Base-by-base conservation (phyloP, 2,888 invertebrate species). In the Volucella inflata region DNA sequence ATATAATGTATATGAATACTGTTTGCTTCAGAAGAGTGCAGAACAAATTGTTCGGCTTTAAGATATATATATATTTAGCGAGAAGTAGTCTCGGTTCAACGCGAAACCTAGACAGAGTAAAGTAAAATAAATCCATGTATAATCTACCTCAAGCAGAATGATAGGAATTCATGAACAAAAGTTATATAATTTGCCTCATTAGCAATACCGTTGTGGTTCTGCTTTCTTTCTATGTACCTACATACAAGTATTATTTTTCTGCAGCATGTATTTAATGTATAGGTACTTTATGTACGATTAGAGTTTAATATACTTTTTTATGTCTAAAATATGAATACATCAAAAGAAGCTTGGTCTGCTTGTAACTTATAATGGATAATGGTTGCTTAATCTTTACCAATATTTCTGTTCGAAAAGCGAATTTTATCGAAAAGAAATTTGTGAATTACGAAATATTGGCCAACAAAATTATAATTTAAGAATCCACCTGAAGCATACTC, bases 201-300 rank as follows among this genome's bases (percentile, higher is more conserved):
- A 80, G 80, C 46, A 75, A 68, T 80, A 62, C 62, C 72, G 68
- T 68, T 62, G 68, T 71, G 62, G 74, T 71, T 71, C 71, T 70
- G 38, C n/a, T 57, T 59, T 42, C 53, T 38, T 53, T 12, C 55
- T 42, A 42, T 21, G n/a, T n/a, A 40, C 17, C n/a, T n/a, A 40
- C 14, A n/a, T 17, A 30, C 12, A 3, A 11, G 59, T 71, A 51
- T 51, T 40, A 77, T 51, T 70, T 77, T 36, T 55, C 60, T 70
- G 6, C 30, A 30, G 30, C 6, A 30, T 21, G 30, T 30, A 30
- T 30, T 30, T 30, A 6, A 30, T 30, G 30, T 30, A 2, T 4
- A 21, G 1, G 4, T 1, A 4, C n/a, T n/a, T n/a, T 21, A 6
- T 6, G 6, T 6, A 30, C 6, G 30, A 4, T 30, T 30, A 30